phyloP scores from a whole-genome alignment of 1,140 invertebrate species.

The Wasmannia auropunctata region DNA sequence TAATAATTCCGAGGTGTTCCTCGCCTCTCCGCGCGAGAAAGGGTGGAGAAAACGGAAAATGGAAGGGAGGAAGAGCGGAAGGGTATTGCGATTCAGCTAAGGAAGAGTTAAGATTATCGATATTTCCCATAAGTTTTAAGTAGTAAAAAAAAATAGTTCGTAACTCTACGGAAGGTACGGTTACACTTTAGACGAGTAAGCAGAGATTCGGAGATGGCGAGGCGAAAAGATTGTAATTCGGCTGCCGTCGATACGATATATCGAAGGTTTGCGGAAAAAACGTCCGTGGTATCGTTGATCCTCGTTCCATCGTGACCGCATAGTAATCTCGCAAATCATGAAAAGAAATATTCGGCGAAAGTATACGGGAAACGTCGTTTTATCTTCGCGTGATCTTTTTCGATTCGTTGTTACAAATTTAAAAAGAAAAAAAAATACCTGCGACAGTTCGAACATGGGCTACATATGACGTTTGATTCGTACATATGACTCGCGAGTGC shows the following conservation, averaged over 20 bases:
- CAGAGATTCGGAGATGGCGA: constrained; percentile 19
- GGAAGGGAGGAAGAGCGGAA: constrained; percentile 20
- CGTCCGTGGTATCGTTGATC: constrained; percentile 24
- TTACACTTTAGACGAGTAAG: constrained; percentile 50
- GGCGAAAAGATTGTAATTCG: constrained; percentile 47
- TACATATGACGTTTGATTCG: not conserved
- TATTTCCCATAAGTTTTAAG: constrained; percentile 58
- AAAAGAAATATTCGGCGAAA: not conserved
- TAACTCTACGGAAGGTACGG: constrained; percentile 43
- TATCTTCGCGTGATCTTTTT: not conserved
- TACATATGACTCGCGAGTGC: not conserved
- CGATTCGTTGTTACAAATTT: not conserved
- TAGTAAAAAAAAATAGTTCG: constrained; percentile 41
- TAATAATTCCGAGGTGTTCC: constrained; percentile 62
- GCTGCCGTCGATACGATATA: not conserved
- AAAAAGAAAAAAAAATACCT: not conserved
- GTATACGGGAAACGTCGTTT: not conserved
- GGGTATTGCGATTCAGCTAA: constrained; percentile 60
- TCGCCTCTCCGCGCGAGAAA: not conserved
- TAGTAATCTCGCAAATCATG: not conserved
- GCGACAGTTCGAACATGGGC: not conserved
- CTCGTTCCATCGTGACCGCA: not conserved
- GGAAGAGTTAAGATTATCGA: constrained; percentile 50
- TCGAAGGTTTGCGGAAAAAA: not conserved
- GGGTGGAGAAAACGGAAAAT: not conserved